A percentile compares a stretch with the other conserved stretches of the same genome.
Conservation (phyloP, 2,888 invertebrate species). For the Athripsodes cinereus region DNA sequence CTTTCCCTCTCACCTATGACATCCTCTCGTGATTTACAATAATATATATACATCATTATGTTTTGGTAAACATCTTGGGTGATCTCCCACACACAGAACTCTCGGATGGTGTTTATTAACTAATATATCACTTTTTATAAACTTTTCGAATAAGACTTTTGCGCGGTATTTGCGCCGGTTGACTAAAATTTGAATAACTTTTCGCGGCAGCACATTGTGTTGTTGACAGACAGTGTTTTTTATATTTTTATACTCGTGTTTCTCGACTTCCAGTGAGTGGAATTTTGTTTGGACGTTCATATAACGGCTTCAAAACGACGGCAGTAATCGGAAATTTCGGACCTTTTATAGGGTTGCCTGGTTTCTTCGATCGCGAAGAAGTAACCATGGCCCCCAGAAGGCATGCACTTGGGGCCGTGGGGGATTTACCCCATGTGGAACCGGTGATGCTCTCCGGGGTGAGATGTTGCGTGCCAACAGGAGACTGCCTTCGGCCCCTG, state of each 20-base stretch:
- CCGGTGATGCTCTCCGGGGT: slow-evolving; percentile 34
- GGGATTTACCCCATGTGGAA: slow-evolving; percentile 40
- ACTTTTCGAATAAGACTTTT: slow-evolving; percentile 4
- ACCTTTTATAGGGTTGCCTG: slow-evolving; percentile 13
- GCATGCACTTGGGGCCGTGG: slow-evolving; percentile 42
- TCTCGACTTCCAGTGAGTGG: slow-evolving; percentile 30
- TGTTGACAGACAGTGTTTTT: slow-evolving; percentile 7
- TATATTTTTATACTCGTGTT: background rate
- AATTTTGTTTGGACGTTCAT: background rate
- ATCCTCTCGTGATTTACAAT: background rate
- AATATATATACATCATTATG: background rate
- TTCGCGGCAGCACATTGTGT: slow-evolving; percentile 4
- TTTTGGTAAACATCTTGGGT: slow-evolving; percentile 6
- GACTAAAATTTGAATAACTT: slow-evolving; percentile 10
- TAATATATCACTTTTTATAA: background rate
- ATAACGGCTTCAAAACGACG: slow-evolving; percentile 16
- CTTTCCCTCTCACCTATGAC: background rate
- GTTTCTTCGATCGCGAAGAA: slow-evolving; percentile 11
- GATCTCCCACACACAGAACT: background rate
- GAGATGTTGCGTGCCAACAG: slow-evolving; percentile 76
- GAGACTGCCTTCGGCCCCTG: slow-evolving; percentile 69
- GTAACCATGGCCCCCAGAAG: slow-evolving; percentile 45
- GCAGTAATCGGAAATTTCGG: slow-evolving; percentile 14
- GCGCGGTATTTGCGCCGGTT: background rate
- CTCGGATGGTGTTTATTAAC: slow-evolving; percentile 2